Evolutionary conservation across 2,797 vertebrate genomes (phyloP).

Genomic region (Vipera ursinii): DNA sequence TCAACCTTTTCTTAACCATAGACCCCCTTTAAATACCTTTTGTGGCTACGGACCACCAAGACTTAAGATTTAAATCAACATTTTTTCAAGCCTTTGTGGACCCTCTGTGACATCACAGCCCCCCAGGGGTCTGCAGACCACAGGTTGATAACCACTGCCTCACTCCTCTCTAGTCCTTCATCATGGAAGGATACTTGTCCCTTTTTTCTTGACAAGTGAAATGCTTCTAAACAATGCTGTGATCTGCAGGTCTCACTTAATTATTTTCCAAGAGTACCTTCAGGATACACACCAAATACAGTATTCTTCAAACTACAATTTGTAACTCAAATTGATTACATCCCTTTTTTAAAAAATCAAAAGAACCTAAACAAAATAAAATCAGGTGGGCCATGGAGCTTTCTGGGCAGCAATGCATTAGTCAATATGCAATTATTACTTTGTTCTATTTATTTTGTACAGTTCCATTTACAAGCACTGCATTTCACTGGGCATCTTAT

Average conservation of each 20-base stretch:
- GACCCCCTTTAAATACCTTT: too few species aligned
- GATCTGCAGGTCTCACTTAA: background rate
- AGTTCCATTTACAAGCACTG: slow-evolving; percentile 18
- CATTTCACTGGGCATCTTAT: background rate
- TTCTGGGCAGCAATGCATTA: background rate
- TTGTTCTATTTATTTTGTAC: slow-evolving; percentile 20
- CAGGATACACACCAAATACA: background rate
- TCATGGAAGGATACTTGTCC: background rate
- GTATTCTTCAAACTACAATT: background rate
- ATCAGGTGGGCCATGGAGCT: background rate
- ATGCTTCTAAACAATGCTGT: background rate
- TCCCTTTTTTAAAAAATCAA: background rate
- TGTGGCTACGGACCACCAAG: background rate
- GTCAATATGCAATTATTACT: background rate
- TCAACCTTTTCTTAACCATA: too few species aligned
- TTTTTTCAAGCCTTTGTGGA: background rate
- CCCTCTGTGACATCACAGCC: background rate
- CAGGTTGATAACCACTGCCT: background rate
- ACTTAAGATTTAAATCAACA: background rate
- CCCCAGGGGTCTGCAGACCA: background rate
- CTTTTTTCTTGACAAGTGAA: background rate
- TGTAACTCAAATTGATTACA: background rate
- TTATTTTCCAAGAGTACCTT: background rate
- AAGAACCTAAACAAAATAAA: background rate
- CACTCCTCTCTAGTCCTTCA: background rate